Percentiles rank a stretch among this genome's conserved stretches.
Conservation (phyloP, 2,797 vertebrate genomes). For the Megalops cyprinoides region DNA sequence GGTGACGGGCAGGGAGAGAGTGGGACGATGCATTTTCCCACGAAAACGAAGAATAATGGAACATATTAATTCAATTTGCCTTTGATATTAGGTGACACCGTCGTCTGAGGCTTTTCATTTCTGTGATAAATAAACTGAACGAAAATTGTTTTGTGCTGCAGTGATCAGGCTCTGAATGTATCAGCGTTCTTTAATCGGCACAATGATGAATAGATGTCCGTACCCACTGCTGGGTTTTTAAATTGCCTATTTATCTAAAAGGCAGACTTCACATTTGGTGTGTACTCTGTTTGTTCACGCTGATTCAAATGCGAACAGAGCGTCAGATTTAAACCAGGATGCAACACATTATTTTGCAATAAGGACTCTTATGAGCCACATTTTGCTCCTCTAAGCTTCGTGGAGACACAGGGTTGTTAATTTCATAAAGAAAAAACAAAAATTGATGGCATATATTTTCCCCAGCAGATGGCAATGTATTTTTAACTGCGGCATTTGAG, state of each 20-base stretch:
- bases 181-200: constrained; percentile 63
- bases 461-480: background rate
- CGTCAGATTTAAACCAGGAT: background rate
- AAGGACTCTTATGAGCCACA: constrained; percentile 24
- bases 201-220: constrained; percentile 66
- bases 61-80: constrained; percentile 9
- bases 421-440: constrained; percentile 50
- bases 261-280: constrained; percentile 46
- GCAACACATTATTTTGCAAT: background rate
- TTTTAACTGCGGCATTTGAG: constrained; percentile 19
- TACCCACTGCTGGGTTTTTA: constrained; percentile 67
- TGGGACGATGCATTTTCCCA: background rate
- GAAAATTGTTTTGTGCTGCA: constrained; percentile 54
- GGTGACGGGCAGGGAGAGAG: constrained; percentile 16
- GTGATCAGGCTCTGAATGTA: constrained; percentile 55
- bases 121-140: constrained; percentile 57
- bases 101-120: constrained; percentile 46
- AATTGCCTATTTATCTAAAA: constrained; percentile 70
- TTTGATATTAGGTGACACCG: constrained; percentile 41
- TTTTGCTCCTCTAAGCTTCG: background rate
- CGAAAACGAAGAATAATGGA: constrained; percentile 18
- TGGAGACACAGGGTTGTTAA: background rate
- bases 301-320: constrained; percentile 21
- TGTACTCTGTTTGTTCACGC: constrained; percentile 38
- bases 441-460: constrained; percentile 50